A percentile compares a stretch with the other conserved stretches of the same genome.
phyloP scores from a whole-genome alignment of 92 coral and sea anemone species.

The Diadumene lineata region DNA sequence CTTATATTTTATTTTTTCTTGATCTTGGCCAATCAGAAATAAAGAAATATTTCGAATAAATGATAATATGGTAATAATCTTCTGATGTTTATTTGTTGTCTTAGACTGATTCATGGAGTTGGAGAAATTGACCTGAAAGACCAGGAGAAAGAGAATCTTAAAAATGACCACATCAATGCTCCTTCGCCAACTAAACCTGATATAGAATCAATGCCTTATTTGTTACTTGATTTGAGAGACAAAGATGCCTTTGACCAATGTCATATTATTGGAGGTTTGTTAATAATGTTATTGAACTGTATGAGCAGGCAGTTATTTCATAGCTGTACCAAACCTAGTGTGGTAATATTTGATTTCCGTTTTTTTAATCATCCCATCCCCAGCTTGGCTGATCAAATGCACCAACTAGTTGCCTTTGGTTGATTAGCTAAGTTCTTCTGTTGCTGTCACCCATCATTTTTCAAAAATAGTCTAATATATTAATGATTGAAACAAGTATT shows the following conservation, averaged over 20 bases:
- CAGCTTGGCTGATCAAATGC: not conserved
- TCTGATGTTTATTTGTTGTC: not conserved
- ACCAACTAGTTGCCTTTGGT: too few relatives aligned
- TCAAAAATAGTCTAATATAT: too few relatives aligned
- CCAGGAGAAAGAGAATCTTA: slow-evolving; percentile 44
- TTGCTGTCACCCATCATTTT: too few relatives aligned
- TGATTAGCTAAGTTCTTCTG: too few relatives aligned
- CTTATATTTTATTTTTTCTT: too few relatives aligned
- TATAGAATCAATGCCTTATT: slow-evolving; percentile 83
- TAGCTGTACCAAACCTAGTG: too few relatives aligned
- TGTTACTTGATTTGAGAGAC: slow-evolving; percentile 84
- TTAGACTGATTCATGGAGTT: slow-evolving; percentile 90
- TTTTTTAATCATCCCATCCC: not conserved
- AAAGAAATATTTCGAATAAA: too few relatives aligned
- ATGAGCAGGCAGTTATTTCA: too few relatives aligned
- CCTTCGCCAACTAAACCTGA: slow-evolving; percentile 66
- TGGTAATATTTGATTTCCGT: not conserved
- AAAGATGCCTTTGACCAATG: slow-evolving; percentile 84
- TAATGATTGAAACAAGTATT: too few relatives aligned
- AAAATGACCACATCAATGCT: slow-evolving; percentile 23
- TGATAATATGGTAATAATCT: too few relatives aligned
- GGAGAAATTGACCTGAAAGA: slow-evolving; percentile 90
- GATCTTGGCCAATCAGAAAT: too few relatives aligned
- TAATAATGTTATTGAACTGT: too few relatives aligned
- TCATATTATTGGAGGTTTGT: slow-evolving; percentile 93